Conservation (phyloP, 2,888 invertebrate genomes). For the Limenitis arthemis region DNA sequence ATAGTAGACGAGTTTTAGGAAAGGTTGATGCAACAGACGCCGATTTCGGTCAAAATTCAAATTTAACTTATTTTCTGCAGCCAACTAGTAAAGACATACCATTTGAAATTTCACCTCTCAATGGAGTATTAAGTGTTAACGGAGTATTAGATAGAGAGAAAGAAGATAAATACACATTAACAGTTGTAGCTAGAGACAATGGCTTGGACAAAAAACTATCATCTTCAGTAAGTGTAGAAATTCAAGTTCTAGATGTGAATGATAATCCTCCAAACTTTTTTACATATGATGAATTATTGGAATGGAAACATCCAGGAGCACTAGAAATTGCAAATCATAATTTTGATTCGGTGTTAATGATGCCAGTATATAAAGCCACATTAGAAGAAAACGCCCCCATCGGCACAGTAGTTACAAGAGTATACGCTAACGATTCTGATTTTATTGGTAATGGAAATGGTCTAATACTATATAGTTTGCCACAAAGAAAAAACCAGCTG, state of each 20-base stretch:
- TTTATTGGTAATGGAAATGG: constrained; percentile 91
- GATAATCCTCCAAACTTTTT: constrained; percentile 88
- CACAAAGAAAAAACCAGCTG: constrained; percentile 74
- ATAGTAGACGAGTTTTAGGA: constrained; percentile 79
- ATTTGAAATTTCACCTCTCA: constrained; percentile 78
- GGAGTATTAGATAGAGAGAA: constrained; percentile 85
- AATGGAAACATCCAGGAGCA: constrained; percentile 62
- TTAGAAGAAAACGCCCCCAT: constrained; percentile 82
- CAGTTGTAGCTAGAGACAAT: constrained; percentile 82
- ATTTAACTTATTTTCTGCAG: constrained; percentile 79
- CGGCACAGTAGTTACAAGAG: constrained; percentile 81
- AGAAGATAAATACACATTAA: constrained; percentile 78
- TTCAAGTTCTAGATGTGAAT: constrained; percentile 86
- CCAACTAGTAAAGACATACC: constrained; percentile 67
- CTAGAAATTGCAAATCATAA: constrained; percentile 63
- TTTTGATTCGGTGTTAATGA: constrained; percentile 65
- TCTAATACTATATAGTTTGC: constrained; percentile 82
- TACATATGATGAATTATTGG: constrained; percentile 77
- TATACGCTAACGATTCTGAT: constrained; percentile 89
- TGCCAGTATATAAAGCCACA: constrained; percentile 84
- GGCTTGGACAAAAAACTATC: constrained; percentile 75
- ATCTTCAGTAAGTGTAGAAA: constrained; percentile 83
- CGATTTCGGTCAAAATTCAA: constrained; percentile 86
- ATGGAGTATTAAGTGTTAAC: constrained; percentile 79
- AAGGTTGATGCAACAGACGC: constrained; percentile 84